Conservation (phyloP, 1,140 invertebrate species). For the Pentalonia nigronervosa region DNA sequence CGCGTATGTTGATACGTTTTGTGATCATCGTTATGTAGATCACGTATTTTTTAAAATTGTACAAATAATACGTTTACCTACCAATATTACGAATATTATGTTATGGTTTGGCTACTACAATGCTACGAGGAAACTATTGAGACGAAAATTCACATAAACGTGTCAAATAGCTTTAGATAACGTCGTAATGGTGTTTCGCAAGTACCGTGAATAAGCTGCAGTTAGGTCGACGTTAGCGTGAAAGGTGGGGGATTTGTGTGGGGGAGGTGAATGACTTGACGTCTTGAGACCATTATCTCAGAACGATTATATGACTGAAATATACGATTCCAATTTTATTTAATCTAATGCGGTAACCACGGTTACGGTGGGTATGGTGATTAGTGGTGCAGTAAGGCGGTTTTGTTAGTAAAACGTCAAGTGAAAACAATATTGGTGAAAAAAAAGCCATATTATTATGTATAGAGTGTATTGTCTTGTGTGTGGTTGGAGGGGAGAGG, state of each 20-base stretch:
- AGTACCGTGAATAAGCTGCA: not conserved
- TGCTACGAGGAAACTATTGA: not conserved
- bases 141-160: not conserved
- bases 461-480: not conserved
- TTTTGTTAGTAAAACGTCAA: not conserved
- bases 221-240: not conserved
- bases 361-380: not conserved
- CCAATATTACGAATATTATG: not conserved
- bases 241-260: not conserved
- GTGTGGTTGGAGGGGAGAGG: too few species aligned
- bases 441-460: not conserved
- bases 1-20: too few species aligned
- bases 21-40: not conserved
- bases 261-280: not conserved
- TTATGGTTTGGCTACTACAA: not conserved
- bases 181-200: not conserved
- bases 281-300: not conserved
- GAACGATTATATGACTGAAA: not conserved
- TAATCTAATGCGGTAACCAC: not conserved
- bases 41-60: not conserved
- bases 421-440: not conserved
- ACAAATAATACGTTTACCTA: not conserved
- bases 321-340: not conserved
- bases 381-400: not conserved
- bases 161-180: not conserved